phyloP scores from a whole-genome alignment of 2,888 invertebrate species.

The Amblyjoppa proteus region DNA sequence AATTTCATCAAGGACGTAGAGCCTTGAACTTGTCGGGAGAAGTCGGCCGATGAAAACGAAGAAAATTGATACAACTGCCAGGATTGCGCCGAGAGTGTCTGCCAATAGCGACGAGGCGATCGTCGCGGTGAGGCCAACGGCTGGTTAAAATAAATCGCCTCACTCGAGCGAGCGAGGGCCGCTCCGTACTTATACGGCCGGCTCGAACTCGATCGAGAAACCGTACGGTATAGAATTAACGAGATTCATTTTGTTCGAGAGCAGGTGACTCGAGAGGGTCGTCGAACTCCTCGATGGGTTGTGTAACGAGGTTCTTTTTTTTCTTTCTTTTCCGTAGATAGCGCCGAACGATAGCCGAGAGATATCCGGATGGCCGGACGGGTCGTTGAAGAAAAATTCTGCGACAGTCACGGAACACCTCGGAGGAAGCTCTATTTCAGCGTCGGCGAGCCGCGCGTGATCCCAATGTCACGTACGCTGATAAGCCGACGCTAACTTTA shows the following conservation, averaged over 20 bases:
- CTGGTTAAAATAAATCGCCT: slow-evolving; percentile 32
- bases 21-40: background rate
- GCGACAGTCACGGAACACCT: too few relatives aligned
- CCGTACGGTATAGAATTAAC: background rate
- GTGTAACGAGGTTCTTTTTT: background rate
- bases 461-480: too few relatives aligned
- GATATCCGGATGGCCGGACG: too few relatives aligned
- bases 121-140: background rate
- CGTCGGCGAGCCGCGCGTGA: too few relatives aligned
- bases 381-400: too few relatives aligned
- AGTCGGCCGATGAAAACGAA: background rate
- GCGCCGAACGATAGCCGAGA: too few relatives aligned
- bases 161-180: background rate
- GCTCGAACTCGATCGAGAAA: slow-evolving; percentile 8
- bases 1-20: background rate
- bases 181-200: slow-evolving; percentile 25
- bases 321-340: background rate
- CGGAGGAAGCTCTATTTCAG: too few relatives aligned
- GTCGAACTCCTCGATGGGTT: slow-evolving; percentile 1
- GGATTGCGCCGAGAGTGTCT: slow-evolving; percentile 1
- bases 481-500: too few relatives aligned
- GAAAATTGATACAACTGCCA: background rate
- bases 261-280: background rate
- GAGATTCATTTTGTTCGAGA: slow-evolving; percentile 12
- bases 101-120: slow-evolving; percentile 26